Evolutionary conservation across 1,140 invertebrate genomes (phyloP).

Genomic region (Drosophila rhopaloa): DNA sequence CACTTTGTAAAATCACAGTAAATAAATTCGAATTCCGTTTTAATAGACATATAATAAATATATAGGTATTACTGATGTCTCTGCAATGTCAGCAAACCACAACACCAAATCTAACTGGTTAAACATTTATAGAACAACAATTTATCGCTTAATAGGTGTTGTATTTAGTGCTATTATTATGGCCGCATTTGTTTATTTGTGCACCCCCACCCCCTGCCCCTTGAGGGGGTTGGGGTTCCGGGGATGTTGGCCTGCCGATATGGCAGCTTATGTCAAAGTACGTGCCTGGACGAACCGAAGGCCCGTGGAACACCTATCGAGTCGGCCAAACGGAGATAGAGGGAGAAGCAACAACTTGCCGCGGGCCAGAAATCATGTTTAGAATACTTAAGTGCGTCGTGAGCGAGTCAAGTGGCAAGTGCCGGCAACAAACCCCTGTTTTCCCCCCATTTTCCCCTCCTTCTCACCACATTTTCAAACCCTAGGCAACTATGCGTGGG

Average conservation of each 20-base stretch:
- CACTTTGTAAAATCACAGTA: too few species aligned
- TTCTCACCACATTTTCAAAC: background rate
- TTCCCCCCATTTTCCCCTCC: background rate
- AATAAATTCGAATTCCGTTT: too few species aligned
- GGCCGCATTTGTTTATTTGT: constrained; percentile 13
- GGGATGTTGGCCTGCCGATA: constrained; percentile 49
- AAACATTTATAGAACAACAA: background rate
- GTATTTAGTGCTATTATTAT: constrained; percentile 18
- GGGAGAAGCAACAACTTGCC: constrained; percentile 53
- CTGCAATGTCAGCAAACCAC: background rate
- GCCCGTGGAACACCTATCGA: constrained; percentile 40
- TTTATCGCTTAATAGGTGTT: background rate
- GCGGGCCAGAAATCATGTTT: constrained; percentile 72
- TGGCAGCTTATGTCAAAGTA: constrained; percentile 68
- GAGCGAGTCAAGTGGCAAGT: constrained; percentile 61
- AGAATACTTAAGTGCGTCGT: constrained; percentile 68
- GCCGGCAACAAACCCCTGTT: constrained; percentile 11
- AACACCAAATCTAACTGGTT: background rate
- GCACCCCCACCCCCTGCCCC: background rate
- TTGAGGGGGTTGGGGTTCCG: constrained; percentile 4
- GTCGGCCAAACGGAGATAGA: background rate
- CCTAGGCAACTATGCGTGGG: constrained; percentile 47
- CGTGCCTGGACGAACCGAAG: constrained; percentile 53
- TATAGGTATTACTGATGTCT: too few species aligned
- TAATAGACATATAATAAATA: too few species aligned